Evolutionary conservation across 2,888 invertebrate genomes (phyloP), one percentile per base, ranked within the genome.

Genomic region (Isotomurus palustris): DNA sequence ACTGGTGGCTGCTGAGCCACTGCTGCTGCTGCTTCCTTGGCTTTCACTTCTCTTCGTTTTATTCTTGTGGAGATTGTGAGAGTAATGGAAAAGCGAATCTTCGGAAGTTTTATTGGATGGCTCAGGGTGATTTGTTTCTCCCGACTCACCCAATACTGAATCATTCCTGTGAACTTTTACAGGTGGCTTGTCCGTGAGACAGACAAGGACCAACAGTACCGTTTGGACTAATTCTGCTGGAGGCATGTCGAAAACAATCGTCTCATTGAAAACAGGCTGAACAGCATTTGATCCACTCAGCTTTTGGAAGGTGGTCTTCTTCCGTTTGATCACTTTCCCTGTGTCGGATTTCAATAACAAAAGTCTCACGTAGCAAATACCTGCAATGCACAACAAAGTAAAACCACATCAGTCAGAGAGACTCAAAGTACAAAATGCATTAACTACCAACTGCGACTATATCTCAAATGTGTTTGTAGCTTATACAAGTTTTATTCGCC

Each of bases 211-310:
- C 17, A 73, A 47, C 24, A 73, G 67, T 24, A 71, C 66, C 10
- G 71, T 69, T 54, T 71, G 68, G 51, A 72, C 70, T 25, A 74
- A 67, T 60, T 73, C 72, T 21, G 60, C 52, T 8, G 72, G 73
- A 38, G 73, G 72, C 58, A 74, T 68, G 60, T 73, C 73, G 56
- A 74, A 74, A 17, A 73, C 73, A 8, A 74, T 58, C 1, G 73
- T 73, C 60, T 74, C 74, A 52, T 74, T 72, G 58, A 72, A 73
- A 6, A 71, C 58, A 5, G 74, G 73, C 28, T 71, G 68, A 40
- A 66, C 70, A 14, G 64, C 67, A 44, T 69, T 62, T 8, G 70
- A 54, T n/a, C 65, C 62, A 3, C 50, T 52, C 8, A 64, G 51
- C 43, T 60, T 58, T 47, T 69, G 69, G 53, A 62, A 69, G 2